Base-by-base conservation (phyloP, 2,797 vertebrate genomes). In the Sebastes melanostomus region DNA sequence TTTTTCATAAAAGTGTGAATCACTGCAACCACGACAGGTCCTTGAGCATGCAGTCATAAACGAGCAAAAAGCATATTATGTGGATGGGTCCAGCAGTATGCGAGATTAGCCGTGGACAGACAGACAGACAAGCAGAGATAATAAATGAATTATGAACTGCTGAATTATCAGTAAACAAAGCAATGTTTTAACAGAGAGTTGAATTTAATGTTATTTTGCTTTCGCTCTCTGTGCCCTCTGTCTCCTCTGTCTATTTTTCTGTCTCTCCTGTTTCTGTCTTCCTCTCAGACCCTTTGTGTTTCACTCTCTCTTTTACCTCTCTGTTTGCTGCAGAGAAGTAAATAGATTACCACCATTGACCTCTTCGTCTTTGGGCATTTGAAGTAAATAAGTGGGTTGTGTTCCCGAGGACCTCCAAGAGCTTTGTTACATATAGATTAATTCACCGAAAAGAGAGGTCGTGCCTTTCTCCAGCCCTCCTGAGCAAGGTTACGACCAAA, bases 401-500 rank as follows among this genome's bases (percentile, higher is more conserved):
- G 59, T 73, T 73, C 25, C 12, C 7, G 10, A 9, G 30, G 42
- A 68, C 52, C 54, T 62, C 27, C 56, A 52, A 13, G 50, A 77
- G 14, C 65, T 62, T 32, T 67, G 65, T 62, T 27, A 55, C 58
- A 8, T 14, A 14, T 66, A 32, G 73, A 54, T 66, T 56, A 29
- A 61, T 56, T 70, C 30, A 9, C 20, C 61, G 61, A 56, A 69
- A 60, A 54, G 24, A 29, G 50, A 77, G 56, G 52, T 59, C 56
- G 2, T 8, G 27, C 50, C 36, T 59, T 56, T n/a, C 27, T 73
- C 29, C 34, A n/a, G 16, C n/a, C 38, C n/a, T 68, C 36, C 52
- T 32, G 61, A 46, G 38, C 9, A n/a, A 76, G 72, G 60, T 54
- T 46, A 16, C 0, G 3, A 46, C 0, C 61, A 46, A 46, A 42